Base-by-base conservation (phyloP, 2,888 invertebrate species). In the Drosophila kanekoi region DNA sequence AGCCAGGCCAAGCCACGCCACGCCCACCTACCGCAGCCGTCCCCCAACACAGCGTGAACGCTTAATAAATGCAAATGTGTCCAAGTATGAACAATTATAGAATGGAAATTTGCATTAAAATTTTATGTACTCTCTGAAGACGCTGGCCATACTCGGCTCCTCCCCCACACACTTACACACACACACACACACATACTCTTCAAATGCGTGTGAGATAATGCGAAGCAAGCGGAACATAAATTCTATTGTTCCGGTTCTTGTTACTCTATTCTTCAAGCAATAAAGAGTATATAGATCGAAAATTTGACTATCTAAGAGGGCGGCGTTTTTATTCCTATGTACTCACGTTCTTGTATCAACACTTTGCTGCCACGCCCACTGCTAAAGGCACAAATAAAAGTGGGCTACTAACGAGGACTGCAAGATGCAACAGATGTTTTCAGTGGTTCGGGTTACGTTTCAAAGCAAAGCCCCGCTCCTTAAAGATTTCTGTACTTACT, bases 41-140 rank as follows among this genome's bases (percentile, higher is more conserved):
- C 28, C 28, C 8, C 57, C 57, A 16, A 13, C 4, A 59, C 40
- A 60, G 32, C 45, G 49, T 16, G 45, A 51, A 44, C 52, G 74
- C 75, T 81, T 80, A 83, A 87, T 87, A 87, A 79, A 83, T 87
- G 83, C 82, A 83, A 83, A 85, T 83, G 87, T 87, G 85, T 74
- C 82, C 88, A 87, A 83, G 81, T 83, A 81, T 81, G 79, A 81
- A 72, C 88, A 84, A 84, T 85, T 87, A 84, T 81, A 85, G 88
- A 87, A 87, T 77, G 86, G 86, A 85, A 84, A 84, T 87, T 87
- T 87, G 68, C 85, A 87, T 83, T 83, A 84, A 81, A 87, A 81
- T 81, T 87, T 84, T 78, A 87, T 82, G 85, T 82, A 81, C 87
- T 87, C 65, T 59, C 64, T 47, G 45, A 63, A 67, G 60, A 58